A percentile compares a stretch with the other conserved stretches of the same genome.
Evolutionary conservation across 2,113 vertebrate species (phyloP).

Genomic region (Ursus arctos): DNA sequence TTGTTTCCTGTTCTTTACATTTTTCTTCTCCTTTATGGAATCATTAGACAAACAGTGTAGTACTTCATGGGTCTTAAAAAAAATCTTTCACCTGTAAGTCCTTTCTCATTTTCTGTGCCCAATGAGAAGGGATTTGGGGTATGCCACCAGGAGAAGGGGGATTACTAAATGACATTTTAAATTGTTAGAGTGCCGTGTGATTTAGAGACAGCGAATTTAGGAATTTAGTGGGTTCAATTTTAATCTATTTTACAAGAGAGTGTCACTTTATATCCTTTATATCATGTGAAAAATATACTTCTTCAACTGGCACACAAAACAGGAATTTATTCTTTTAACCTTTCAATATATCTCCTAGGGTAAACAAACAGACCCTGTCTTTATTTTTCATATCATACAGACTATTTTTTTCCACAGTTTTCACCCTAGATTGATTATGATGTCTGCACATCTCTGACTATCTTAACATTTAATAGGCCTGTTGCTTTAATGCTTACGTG

Average conservation of each 20-base stretch:
- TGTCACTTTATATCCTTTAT: conserved; percentile 42
- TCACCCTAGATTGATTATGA: neutral
- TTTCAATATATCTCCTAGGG: fast-evolving
- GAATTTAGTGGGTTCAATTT: conserved; percentile 59
- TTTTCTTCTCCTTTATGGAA: neutral
- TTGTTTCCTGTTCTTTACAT: neutral
- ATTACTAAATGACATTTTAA: conserved; percentile 51
- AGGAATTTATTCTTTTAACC: neutral
- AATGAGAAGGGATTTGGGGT: neutral
- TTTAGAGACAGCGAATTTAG: conserved; percentile 63
- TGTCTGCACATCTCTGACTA: neutral
- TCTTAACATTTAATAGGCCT: neutral
- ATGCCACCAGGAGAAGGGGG: neutral
- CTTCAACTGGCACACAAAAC: neutral
- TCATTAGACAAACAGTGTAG: neutral
- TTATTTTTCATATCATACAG: neutral
- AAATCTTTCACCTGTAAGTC: neutral
- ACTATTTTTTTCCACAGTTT: neutral
- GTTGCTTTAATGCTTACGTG: neutral
- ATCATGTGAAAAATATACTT: conserved; percentile 44
- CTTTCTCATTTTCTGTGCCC: neutral
- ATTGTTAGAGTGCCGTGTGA: neutral
- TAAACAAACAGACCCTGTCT: neutral
- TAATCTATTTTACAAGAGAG: conserved; percentile 60
- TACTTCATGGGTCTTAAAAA: neutral